phyloP scores from a whole-genome alignment of 2,113 vertebrate species.

The Dromiciops gliroides region DNA sequence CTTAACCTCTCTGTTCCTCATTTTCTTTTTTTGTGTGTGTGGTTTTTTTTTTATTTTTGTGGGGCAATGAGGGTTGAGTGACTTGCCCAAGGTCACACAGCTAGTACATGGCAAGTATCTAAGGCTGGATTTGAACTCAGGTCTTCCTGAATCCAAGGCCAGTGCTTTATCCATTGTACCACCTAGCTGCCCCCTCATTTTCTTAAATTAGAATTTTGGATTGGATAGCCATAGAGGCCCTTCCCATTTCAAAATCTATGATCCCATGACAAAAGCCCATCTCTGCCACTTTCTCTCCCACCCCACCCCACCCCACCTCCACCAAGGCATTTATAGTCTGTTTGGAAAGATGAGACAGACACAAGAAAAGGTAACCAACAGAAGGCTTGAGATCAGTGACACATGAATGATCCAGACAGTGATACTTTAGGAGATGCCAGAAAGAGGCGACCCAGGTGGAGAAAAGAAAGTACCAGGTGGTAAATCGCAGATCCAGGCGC shows the following conservation, averaged over 20 bases:
- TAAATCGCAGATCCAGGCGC: background rate
- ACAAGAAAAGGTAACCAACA: background rate
- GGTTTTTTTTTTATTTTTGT: too few species aligned
- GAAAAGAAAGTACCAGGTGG: background rate
- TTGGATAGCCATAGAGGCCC: background rate
- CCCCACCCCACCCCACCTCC: background rate
- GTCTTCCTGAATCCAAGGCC: too few species aligned
- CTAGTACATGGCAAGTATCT: too few species aligned
- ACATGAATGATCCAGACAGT: background rate
- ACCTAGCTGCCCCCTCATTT: too few species aligned
- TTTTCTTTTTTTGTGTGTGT: too few species aligned
- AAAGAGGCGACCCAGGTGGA: too few species aligned
- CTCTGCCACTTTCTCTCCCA: too few species aligned
- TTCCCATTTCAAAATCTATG: background rate
- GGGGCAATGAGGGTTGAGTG: too few species aligned
- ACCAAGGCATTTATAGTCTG: background rate
- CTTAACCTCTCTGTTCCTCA: background rate
- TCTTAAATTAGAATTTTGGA: background rate
- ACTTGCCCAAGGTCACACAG: too few species aligned
- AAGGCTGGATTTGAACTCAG: too few species aligned
- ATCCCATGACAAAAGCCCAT: background rate
- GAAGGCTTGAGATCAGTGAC: background rate
- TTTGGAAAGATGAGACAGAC: background rate
- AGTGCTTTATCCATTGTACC: too few species aligned
- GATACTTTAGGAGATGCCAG: accelerated